Base-by-base conservation (phyloP, 1,140 invertebrate genomes). In the Sycophila sp. region DNA sequence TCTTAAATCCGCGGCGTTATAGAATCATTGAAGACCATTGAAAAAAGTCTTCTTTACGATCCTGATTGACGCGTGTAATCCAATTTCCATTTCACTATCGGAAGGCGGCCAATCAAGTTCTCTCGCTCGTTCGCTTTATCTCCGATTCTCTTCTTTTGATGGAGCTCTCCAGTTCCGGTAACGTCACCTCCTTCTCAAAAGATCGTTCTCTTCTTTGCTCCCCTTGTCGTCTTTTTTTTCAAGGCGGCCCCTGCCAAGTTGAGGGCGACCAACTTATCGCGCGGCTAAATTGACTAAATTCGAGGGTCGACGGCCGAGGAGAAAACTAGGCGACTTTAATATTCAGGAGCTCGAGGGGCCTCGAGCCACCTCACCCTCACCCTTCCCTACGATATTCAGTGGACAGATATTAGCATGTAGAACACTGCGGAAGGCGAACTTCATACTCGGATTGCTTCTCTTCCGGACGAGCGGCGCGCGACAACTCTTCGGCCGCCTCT, bases 361-460 rank as follows among this genome's bases (percentile, higher is more conserved):
- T n/a, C n/a, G n/a, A n/a, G n/a, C n/a, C n/a, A n/a, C n/a, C n/a
- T n/a, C n/a, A n/a, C n/a, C n/a, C n/a, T n/a, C n/a, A n/a, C n/a
- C n/a, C n/a, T n/a, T n/a, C n/a, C n/a, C n/a, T n/a, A n/a, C 24
- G 32, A 58, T 58, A 58, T 58, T 58, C 55, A 58, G 55, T 40
- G 34, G 36, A 59, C 56, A 59, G 56, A 26, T 42, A 59, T 59
- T 59, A 59, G 56, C 56, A 59, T 58, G 55, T 58, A 58, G 55
- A 58, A 22, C 55, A 34, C n/a, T 19, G 40, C 13, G 10, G 17
- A 15, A 24, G 22, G 26, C 26, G 49, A 30, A 26, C 4, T 6
- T n/a, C 40, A 5, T 17, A 3, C 15, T 4, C 40, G n/a, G n/a
- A n/a, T 17, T 22, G 8, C 17, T 22, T 24, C 42, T 22, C 19